Evolutionary conservation across 2,888 invertebrate species (phyloP).

Genomic region (Tuta absoluta): DNA sequence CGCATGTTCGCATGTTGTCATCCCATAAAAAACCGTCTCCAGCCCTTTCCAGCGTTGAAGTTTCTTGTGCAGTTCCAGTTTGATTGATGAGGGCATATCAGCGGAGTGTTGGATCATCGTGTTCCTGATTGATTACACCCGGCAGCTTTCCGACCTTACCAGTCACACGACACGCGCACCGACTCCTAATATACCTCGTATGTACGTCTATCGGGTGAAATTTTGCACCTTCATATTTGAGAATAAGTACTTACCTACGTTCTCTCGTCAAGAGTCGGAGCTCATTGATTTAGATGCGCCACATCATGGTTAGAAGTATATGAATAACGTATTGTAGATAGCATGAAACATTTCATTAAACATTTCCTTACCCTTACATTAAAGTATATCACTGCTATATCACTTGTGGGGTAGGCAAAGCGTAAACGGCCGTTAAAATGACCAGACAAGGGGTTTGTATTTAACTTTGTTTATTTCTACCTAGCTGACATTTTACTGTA

Average conservation of each 20-base stretch:
- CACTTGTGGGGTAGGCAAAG: no score
- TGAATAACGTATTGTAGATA: no score
- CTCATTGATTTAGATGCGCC: neutral
- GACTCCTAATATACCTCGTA: neutral
- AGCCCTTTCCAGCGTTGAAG: constrained; percentile 28
- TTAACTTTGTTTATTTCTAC: no score
- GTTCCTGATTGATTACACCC: constrained; percentile 66
- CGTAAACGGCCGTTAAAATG: no score
- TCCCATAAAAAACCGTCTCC: constrained; percentile 5
- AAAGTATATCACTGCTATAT: no score
- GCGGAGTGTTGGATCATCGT: constrained; percentile 69
- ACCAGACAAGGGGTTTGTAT: no score
- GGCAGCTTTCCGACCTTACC: constrained; percentile 49
- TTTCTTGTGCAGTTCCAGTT: constrained; percentile 47
- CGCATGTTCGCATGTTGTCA: neutral
- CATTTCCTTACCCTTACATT: no score
- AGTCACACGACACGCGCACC: constrained; percentile 19
- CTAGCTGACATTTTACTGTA: no score
- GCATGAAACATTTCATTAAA: no score
- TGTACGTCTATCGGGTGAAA: neutral
- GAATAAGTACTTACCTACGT: neutral
- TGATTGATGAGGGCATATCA: constrained; percentile 73
- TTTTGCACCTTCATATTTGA: neutral
- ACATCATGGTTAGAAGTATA: no score
- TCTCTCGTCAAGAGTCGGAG: neutral